Evolutionary conservation across 2,113 vertebrate genomes (phyloP).

Genomic region (Procapra przewalskii): DNA sequence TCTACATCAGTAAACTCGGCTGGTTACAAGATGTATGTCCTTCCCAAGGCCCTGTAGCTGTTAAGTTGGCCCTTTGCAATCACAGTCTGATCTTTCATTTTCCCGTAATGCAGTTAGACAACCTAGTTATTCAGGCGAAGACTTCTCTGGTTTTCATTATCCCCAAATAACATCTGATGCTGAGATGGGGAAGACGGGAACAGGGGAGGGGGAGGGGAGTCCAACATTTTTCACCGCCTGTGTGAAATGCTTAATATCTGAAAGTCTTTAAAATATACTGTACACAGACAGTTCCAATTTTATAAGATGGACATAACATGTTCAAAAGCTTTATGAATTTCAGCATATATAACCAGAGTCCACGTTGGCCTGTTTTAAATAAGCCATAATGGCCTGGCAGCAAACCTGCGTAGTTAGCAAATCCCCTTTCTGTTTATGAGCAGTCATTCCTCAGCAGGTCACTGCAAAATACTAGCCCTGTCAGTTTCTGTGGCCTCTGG

Average conservation of each 20-base stretch:
- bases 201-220: slow-evolving; percentile 3
- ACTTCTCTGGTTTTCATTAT: slow-evolving; percentile 81
- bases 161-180: slow-evolving; percentile 63
- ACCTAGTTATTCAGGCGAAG: slow-evolving; percentile 67
- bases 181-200: slow-evolving; percentile 54
- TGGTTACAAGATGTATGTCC: slow-evolving; percentile 44
- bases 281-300: slow-evolving; percentile 74
- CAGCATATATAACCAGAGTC: slow-evolving; percentile 78
- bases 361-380: slow-evolving; percentile 77
- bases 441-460: slow-evolving; percentile 67
- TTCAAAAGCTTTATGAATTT: slow-evolving; percentile 80
- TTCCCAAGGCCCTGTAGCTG: slow-evolving; percentile 44
- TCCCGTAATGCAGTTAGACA: slow-evolving; percentile 68
- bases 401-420: slow-evolving; percentile 76
- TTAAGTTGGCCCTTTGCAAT: slow-evolving; percentile 58
- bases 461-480: slow-evolving; percentile 26
- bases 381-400: slow-evolving; percentile 72
- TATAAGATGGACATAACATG: slow-evolving; percentile 77
- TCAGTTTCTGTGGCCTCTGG: slow-evolving; percentile 27
- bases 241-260: slow-evolving; percentile 77
- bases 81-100: slow-evolving; percentile 67
- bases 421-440: slow-evolving; percentile 75
- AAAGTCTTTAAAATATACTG: slow-evolving; percentile 68
- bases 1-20: slow-evolving; percentile 27
- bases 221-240: slow-evolving; percentile 72